phyloP scores from a whole-genome alignment of 2,113 vertebrate species.

The Periophthalmodon schlosseri region DNA sequence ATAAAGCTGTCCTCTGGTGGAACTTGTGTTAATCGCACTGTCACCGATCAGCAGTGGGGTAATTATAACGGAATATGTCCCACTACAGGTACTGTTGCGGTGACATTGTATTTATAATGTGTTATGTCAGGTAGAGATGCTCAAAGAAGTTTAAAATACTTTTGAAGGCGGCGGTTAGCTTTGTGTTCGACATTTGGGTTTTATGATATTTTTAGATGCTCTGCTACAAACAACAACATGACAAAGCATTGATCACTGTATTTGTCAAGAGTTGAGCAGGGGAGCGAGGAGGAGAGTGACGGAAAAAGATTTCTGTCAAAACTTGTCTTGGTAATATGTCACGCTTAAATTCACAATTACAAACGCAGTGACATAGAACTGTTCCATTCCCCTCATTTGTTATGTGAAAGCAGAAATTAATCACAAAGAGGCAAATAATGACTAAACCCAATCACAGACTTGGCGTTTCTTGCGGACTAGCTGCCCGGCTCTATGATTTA shows the following conservation, averaged over 20 bases:
- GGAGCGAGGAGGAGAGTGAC: conserved; percentile 40
- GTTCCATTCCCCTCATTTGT: conserved; percentile 72
- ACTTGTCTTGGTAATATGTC: conserved; percentile 54
- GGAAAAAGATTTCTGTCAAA: conserved; percentile 63
- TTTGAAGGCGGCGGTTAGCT: conserved; percentile 35
- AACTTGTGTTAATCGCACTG: conserved; percentile 18
- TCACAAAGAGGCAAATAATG: conserved; percentile 74
- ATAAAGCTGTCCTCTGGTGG: conserved; percentile 31
- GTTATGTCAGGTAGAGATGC: conserved; percentile 5
- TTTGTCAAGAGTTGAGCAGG: conserved; percentile 46
- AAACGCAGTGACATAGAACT: conserved; percentile 60
- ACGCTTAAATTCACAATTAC: conserved; percentile 70
- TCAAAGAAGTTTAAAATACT: conserved; percentile 25
- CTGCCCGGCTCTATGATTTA: conserved; percentile 76
- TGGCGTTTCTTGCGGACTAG: conserved; percentile 67
- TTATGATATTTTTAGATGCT: conserved; percentile 66
- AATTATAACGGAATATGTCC: conserved; percentile 13
- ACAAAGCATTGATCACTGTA: conserved; percentile 54
- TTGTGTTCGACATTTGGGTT: conserved; percentile 50
- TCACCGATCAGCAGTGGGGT: conserved; percentile 10
- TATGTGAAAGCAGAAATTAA: conserved; percentile 75
- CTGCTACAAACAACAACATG: conserved; percentile 54
- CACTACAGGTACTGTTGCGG: not conserved
- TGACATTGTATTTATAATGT: not conserved
- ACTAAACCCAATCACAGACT: conserved; percentile 78